phyloP scores from a whole-genome alignment of 1,140 invertebrate genomes.

The Asobara japonica region DNA sequence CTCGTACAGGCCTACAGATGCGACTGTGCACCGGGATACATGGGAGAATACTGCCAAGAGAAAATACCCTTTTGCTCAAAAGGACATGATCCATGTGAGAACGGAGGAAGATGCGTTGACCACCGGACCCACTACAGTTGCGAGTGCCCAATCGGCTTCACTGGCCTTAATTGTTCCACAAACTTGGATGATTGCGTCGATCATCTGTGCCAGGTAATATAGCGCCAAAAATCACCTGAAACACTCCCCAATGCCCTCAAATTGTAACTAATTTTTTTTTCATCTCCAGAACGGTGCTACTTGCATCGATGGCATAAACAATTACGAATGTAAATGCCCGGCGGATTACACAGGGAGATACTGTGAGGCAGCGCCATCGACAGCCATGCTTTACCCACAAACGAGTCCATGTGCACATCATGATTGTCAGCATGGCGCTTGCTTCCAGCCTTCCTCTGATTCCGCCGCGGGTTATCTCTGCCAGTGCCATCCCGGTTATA shows the following conservation, averaged over 20 bases:
- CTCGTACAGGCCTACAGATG: conserved; percentile 86
- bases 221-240: neutral
- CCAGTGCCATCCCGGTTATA: conserved; percentile 96
- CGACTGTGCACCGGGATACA: conserved; percentile 84
- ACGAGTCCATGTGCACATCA: conserved; percentile 96
- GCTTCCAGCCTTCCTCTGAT: conserved; percentile 85
- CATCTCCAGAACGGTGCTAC: conserved; percentile 85
- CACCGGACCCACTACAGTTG: conserved; percentile 92
- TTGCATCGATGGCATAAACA: conserved; percentile 92
- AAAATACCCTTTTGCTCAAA: conserved; percentile 94
- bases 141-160: conserved; percentile 85
- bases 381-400: conserved; percentile 85
- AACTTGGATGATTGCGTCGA: conserved; percentile 94
- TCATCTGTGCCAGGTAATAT: conserved; percentile 88
- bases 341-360: conserved; percentile 92
- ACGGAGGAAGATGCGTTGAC: conserved; percentile 90
- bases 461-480: conserved; percentile 87
- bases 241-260: neutral
- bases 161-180: conserved; percentile 90
- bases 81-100: conserved; percentile 88
- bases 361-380: conserved; percentile 93
- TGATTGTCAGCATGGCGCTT: conserved; percentile 97
- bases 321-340: conserved; percentile 92
- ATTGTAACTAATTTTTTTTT: neutral
- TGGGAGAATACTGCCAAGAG: conserved; percentile 89